Evolutionary conservation across 2,113 vertebrate genomes (phyloP).

Genomic region (Bostrychus sinensis): DNA sequence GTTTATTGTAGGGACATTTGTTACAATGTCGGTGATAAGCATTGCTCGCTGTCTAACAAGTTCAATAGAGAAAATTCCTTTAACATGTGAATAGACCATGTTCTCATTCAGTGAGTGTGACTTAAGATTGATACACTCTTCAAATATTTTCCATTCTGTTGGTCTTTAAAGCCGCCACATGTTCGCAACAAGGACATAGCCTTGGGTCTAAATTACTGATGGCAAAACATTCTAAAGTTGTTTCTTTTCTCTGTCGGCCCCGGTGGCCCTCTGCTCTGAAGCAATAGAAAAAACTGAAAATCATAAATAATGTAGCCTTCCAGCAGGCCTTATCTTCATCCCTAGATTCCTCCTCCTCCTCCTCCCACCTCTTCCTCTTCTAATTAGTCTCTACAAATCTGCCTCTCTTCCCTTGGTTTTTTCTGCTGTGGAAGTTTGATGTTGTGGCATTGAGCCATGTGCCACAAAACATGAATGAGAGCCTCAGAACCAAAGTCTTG

Average conservation of each 20-base stretch:
- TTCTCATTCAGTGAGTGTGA: background rate
- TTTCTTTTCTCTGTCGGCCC: constrained; percentile 36
- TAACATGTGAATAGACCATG: background rate
- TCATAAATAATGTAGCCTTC: constrained; percentile 71
- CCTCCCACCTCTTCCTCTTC: constrained; percentile 21
- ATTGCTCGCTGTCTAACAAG: too few species aligned
- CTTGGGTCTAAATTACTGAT: constrained; percentile 55
- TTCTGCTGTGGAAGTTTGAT: constrained; percentile 41
- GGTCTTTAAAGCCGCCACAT: constrained; percentile 13
- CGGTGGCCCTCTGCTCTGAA: constrained; percentile 41
- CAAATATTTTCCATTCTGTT: background rate
- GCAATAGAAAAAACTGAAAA: constrained; percentile 41
- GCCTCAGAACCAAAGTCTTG: constrained; percentile 50
- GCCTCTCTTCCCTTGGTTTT: constrained; percentile 54
- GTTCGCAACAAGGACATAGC: constrained; percentile 19
- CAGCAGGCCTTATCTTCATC: constrained; percentile 41
- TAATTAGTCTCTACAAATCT: constrained; percentile 78
- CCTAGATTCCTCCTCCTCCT: constrained; percentile 39
- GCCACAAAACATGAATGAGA: constrained; percentile 43
- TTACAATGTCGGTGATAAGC: too few species aligned
- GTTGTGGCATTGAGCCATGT: constrained; percentile 51
- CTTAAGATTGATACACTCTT: background rate
- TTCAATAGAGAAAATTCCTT: too few species aligned
- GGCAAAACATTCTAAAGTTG: constrained; percentile 64
- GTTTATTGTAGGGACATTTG: too few species aligned